Conservation (phyloP, 2,797 vertebrate species). For the Gymnoscopelus braueri region DNA sequence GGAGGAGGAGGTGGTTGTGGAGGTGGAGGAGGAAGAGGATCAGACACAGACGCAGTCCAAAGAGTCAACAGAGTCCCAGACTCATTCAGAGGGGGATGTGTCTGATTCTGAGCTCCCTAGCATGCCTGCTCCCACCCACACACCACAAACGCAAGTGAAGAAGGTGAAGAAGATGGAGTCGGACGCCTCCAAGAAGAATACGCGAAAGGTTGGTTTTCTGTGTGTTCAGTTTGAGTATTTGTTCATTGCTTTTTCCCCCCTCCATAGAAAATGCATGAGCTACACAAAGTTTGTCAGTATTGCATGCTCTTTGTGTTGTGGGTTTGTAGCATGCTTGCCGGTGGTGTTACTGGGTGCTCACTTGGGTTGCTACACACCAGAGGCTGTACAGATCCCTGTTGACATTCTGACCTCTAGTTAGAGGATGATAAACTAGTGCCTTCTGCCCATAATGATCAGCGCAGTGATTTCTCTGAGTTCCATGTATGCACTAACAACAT, state of each 20-base stretch:
- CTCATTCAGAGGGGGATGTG: constrained; percentile 60
- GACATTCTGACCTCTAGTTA: no score
- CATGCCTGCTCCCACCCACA: neutral
- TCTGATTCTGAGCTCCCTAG: constrained; percentile 48
- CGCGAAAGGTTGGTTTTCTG: constrained; percentile 66
- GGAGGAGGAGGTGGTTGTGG: no score
- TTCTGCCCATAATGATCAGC: no score
- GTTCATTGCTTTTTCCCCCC: neutral
- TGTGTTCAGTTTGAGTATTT: neutral
- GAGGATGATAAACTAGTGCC: no score
- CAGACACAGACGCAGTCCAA: constrained; percentile 4
- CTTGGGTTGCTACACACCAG: no score
- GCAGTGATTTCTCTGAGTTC: no score
- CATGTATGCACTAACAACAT: no score
- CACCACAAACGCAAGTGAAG: constrained; percentile 8
- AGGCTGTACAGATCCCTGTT: no score
- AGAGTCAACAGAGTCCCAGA: neutral
- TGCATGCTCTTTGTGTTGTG: neutral
- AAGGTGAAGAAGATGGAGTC: constrained; percentile 25
- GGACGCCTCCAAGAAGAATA: constrained; percentile 63
- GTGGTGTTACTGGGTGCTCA: no score
- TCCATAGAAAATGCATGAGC: no score
- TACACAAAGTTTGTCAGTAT: no score
- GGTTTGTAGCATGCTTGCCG: neutral
- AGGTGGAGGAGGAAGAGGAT: neutral